Percentiles rank a stretch among this genome's conserved stretches.
Evolutionary conservation across 2,113 vertebrate genomes (phyloP).

Genomic region (Petaurus breviceps): DNA sequence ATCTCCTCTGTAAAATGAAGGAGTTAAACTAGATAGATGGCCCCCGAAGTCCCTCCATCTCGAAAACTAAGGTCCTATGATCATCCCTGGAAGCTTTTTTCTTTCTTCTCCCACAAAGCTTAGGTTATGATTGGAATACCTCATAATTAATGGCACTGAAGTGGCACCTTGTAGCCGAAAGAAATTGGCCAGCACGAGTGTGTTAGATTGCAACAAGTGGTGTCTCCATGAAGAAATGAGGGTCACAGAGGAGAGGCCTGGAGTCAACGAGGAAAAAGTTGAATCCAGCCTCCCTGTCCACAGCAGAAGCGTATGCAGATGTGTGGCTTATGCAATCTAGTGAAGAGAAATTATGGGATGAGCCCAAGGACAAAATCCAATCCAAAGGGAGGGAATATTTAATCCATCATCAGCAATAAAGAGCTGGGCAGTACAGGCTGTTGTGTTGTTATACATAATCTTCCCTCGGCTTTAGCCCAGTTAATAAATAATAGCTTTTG

Average conservation of each 20-base stretch:
- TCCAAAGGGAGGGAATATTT: conserved; percentile 53
- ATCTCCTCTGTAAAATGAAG: background rate
- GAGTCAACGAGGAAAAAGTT: conserved; percentile 36
- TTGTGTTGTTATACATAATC: background rate
- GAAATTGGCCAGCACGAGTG: conserved; percentile 1
- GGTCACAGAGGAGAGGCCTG: conserved; percentile 36
- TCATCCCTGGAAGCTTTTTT: background rate
- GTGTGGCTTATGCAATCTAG: conserved; percentile 44
- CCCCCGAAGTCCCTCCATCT: background rate
- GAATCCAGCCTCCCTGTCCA: conserved; percentile 49
- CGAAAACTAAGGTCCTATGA: background rate
- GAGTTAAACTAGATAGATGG: background rate
- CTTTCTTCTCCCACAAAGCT: background rate
- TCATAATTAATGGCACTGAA: conserved; percentile 20
- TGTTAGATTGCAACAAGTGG: conserved; percentile 44
- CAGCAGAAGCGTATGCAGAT: conserved; percentile 44
- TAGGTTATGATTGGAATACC: conserved; percentile 39
- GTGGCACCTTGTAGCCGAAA: conserved; percentile 7
- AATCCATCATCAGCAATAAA: conserved; percentile 51
- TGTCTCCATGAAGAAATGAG: conserved; percentile 49
- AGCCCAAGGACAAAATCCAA: conserved; percentile 52
- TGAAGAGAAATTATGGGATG: conserved; percentile 54
- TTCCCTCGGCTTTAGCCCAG: conserved; percentile 26
- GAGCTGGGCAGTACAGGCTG: background rate
- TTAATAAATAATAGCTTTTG: conserved; percentile 55